Evolutionary conservation across 2,888 invertebrate genomes (phyloP), one percentile per base, ranked within the genome.

Genomic region (Tubulanus polymorphus): DNA sequence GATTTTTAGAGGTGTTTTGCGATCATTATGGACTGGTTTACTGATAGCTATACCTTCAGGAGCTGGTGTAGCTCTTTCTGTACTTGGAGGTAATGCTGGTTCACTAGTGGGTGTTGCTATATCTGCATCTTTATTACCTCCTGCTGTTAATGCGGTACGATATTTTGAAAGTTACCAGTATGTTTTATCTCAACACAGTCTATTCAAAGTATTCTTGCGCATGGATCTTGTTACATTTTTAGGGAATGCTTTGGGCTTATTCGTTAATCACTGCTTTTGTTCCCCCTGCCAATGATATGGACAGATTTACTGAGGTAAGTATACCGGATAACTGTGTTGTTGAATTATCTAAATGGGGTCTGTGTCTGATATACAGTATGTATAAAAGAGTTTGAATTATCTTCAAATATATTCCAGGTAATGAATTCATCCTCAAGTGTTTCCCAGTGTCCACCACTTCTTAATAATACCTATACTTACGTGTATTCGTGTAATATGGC

Each of bases 51-150:
- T 89, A 28, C 86, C 89, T 0, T 88, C 88, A 0, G 90, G 90
- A 1, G 88, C 87, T 0, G 89, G 88, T 0, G 88, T 89, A 5
- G 88, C 89, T 0, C 79, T 90, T 48, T 87, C 88, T 1, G 84
- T 90, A 12, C 79, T 90, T n/a, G 88, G 89, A 32, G 88, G 88
- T 54, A 88, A 90, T 76, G 85, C 87, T 3, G 87, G 88, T 0
- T 89, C 89, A 0, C 79, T 90, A 6, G 89, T 89, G 0, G 90
- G 90, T 3, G 90, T 90, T 3, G 90, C 90, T 3, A 90, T 90
- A 66, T 90, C 90, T 0, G 89, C 89, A 0, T 89, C 90, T 0
- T 76, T 90, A 18, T 79, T 90, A 55, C 90, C 90, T 0, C 89
- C 90, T 2, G 88, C 89, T 52, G 89, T 90, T 1, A 90, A 90